Evolutionary conservation across 2,113 vertebrate species (phyloP).

Genomic region (Microcebus griseorufus): DNA sequence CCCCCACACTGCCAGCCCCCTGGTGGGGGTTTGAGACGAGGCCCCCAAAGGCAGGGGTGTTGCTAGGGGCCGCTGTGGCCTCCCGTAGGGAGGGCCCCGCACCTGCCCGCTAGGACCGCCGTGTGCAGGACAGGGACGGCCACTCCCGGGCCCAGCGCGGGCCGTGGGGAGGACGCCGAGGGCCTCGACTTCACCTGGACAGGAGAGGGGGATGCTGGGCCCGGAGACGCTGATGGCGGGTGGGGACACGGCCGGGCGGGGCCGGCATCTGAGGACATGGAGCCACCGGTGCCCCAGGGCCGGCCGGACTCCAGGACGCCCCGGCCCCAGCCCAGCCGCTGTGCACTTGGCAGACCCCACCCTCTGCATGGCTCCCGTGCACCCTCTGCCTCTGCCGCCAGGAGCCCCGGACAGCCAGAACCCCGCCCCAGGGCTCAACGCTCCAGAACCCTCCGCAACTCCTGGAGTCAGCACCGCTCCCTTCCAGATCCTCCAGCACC

Average conservation of each 20-base stretch:
- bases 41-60: background rate
- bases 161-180: background rate
- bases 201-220: background rate
- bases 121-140: background rate
- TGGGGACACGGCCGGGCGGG: background rate
- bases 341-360: background rate
- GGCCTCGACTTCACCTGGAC: background rate
- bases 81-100: background rate
- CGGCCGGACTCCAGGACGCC: background rate
- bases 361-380: background rate
- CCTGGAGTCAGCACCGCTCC: background rate
- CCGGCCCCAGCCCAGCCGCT: background rate
- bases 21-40: background rate
- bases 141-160: background rate
- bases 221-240: background rate
- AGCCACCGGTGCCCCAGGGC: background rate
- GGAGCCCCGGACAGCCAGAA: rapidly evolving
- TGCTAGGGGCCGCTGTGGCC: rapidly evolving
- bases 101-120: too few species aligned
- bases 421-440: rapidly evolving
- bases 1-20: background rate
- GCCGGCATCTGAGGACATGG: rapidly evolving
- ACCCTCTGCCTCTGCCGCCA: too few species aligned
- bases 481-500: too few species aligned
- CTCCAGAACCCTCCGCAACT: background rate